Percentiles rank a stretch among this genome's conserved stretches.
These are phyloP conservation scores for Sphaeramia orbicularis DNA, from an alignment of 2,797 vertebrate genomes.

Conservation along the genomic window DNA sequence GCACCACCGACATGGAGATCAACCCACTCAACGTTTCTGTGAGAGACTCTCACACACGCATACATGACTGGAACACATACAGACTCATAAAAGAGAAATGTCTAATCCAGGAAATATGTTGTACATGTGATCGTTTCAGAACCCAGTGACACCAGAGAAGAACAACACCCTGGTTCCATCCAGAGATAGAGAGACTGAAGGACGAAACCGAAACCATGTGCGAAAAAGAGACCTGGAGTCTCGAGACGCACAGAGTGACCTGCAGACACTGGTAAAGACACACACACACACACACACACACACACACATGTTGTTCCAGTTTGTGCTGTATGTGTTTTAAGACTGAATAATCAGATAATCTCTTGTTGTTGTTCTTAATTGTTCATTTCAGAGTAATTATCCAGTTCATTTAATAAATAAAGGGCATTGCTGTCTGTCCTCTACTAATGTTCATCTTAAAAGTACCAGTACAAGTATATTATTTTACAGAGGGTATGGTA, in stretches of 20 bases:
- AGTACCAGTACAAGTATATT: too few species aligned
- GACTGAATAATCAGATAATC: too few species aligned
- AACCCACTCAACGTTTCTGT: slow-evolving; percentile 94
- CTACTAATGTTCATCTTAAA: too few species aligned
- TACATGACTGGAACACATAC: neutral
- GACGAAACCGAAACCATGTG: slow-evolving; percentile 76
- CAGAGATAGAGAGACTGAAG: slow-evolving; percentile 76
- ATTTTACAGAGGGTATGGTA: too few species aligned
- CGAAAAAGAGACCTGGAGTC: slow-evolving; percentile 78
- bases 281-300: slow-evolving; percentile 6
- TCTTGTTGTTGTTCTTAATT: too few species aligned
- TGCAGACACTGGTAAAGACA: slow-evolving; percentile 87
- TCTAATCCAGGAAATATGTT: neutral
- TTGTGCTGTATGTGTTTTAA: too few species aligned
- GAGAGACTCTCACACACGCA: slow-evolving; percentile 31
- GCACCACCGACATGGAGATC: slow-evolving; percentile 90
- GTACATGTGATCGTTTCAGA: slow-evolving; percentile 64
- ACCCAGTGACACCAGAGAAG: slow-evolving; percentile 74
- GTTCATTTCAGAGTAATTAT: too few species aligned
- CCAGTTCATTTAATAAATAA: too few species aligned
- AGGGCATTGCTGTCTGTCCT: too few species aligned
- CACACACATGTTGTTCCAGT: too few species aligned
- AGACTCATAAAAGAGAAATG: neutral
- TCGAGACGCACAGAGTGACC: slow-evolving; percentile 65
- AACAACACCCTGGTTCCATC: slow-evolving; percentile 79